Conservation (phyloP, 1,140 invertebrate species). For the Lasaia peninsularis region DNA sequence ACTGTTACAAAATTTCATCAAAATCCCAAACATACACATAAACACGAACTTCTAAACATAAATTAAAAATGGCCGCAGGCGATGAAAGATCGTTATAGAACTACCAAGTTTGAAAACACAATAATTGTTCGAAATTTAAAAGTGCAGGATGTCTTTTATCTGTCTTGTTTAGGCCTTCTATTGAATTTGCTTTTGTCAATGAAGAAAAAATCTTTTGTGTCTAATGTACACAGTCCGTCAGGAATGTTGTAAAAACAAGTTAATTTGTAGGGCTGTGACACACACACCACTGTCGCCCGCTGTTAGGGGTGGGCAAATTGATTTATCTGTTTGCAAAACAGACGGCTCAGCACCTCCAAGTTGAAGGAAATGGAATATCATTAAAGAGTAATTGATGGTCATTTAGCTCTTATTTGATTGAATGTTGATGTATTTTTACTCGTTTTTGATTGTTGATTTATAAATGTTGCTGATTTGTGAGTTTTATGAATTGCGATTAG, state of each 20-base stretch:
- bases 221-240: neutral
- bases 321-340: slow-evolving; percentile 41
- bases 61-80: neutral
- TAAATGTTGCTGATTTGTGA: neutral
- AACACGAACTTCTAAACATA: too few species aligned
- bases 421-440: slow-evolving; percentile 10
- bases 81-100: neutral
- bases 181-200: slow-evolving; percentile 16
- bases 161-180: slow-evolving; percentile 16
- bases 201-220: neutral
- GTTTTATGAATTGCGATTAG: neutral
- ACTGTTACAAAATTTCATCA: too few species aligned
- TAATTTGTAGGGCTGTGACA: slow-evolving; percentile 50
- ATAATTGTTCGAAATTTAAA: slow-evolving; percentile 10
- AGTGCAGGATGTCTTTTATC: slow-evolving; percentile 6
- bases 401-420: slow-evolving; percentile 10
- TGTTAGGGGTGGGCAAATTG: slow-evolving; percentile 34
- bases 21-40: too few species aligned
- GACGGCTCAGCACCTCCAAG: slow-evolving; percentile 18
- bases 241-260: slow-evolving; percentile 49
- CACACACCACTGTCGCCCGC: slow-evolving; percentile 36
- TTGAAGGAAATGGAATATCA: slow-evolving; percentile 13
- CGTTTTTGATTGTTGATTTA: neutral
- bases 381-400: slow-evolving; percentile 11
- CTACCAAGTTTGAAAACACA: neutral